These are phyloP conservation scores for Antheraea pernyi DNA, from an alignment of 1,140 invertebrate genomes.

Conservation along the genomic window DNA sequence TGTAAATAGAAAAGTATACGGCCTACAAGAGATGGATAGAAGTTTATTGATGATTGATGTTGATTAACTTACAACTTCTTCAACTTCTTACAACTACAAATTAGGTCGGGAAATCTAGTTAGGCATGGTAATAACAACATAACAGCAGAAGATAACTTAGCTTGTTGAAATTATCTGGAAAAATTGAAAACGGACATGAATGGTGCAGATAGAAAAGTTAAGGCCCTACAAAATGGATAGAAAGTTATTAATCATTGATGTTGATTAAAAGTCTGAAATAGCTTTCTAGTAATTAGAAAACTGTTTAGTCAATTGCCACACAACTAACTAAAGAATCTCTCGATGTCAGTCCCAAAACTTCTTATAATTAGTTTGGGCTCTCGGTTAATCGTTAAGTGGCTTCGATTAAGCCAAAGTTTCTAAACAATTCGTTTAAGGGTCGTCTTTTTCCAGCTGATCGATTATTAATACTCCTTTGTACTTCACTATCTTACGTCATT, in stretches of 20 bases:
- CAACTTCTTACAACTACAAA: no score
- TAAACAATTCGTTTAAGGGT: constrained; percentile 27
- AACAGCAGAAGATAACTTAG: no score
- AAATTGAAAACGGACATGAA: no score
- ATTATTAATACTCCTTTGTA: constrained; percentile 15
- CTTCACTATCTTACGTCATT: constrained; percentile 6
- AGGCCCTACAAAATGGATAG: no score
- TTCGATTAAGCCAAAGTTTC: constrained; percentile 29
- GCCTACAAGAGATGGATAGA: no score
- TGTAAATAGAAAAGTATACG: no score
- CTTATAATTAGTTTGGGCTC: constrained; percentile 21
- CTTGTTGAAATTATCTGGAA: no score
- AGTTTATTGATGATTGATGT: neutral
- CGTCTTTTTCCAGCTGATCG: constrained; percentile 31
- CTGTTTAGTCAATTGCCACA: neutral
- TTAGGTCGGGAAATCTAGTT: no score
- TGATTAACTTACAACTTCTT: no score
- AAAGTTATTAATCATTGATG: neutral
- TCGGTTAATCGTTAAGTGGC: constrained; percentile 35
- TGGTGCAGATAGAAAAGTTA: no score
- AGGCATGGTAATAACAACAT: no score
- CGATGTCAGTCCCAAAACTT: constrained; percentile 14
- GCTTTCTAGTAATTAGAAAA: neutral
- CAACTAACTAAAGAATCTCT: neutral
- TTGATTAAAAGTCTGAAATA: neutral